phyloP scores from a whole-genome alignment of 2,888 invertebrate species.

The Drosophila niveifrons region DNA sequence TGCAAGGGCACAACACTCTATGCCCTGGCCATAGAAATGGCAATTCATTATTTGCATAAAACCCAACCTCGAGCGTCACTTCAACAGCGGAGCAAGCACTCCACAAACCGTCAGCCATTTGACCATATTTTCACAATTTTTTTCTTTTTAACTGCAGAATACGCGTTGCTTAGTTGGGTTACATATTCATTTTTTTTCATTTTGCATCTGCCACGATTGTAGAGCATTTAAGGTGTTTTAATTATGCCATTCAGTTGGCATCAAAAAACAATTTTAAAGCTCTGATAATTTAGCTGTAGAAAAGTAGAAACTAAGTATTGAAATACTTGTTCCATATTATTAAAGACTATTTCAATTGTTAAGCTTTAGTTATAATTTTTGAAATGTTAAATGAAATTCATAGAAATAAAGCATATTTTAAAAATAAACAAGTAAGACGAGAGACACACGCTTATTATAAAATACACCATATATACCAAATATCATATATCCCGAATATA shows the following conservation, averaged over 20 bases:
- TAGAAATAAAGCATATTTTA: too few relatives aligned
- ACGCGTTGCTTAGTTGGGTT: constrained; percentile 28
- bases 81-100: constrained; percentile 38
- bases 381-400: too few relatives aligned
- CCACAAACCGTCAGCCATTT: constrained; percentile 39
- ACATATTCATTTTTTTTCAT: background rate
- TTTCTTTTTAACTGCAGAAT: constrained; percentile 22
- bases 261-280: too few relatives aligned
- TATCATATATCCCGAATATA: too few relatives aligned
- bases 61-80: constrained; percentile 54
- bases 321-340: too few relatives aligned
- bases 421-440: too few relatives aligned
- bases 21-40: constrained; percentile 48
- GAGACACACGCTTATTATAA: too few relatives aligned
- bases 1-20: background rate
- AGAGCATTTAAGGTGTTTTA: constrained; percentile 8
- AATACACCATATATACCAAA: too few relatives aligned
- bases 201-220: background rate
- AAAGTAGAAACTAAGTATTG: too few relatives aligned
- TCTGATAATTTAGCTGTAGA: too few relatives aligned
- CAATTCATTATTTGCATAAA: constrained; percentile 63
- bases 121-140: constrained; percentile 38
- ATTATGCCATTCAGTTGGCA: background rate
- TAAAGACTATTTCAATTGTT: too few relatives aligned
- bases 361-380: too few relatives aligned